Evolutionary conservation across 2,113 vertebrate genomes (phyloP).

Genomic region (Anoplopoma fimbria): DNA sequence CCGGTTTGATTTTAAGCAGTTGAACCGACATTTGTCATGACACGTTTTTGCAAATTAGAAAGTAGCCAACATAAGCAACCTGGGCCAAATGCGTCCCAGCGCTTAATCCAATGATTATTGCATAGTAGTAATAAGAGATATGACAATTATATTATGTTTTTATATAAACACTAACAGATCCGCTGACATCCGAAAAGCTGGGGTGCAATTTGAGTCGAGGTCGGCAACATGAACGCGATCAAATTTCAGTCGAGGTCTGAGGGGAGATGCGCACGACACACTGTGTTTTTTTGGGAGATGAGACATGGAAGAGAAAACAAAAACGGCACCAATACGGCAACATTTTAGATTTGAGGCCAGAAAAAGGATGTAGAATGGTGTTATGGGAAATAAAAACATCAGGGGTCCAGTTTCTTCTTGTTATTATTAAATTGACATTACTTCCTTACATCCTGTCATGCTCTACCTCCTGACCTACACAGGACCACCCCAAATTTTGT

Average conservation of each 20-base stretch:
- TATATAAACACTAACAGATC: not conserved
- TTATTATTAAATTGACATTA: not conserved
- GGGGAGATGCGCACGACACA: too few relatives aligned
- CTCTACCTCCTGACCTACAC: slow-evolving; percentile 20
- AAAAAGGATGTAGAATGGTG: too few relatives aligned
- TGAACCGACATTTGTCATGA: not conserved
- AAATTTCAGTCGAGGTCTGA: too few relatives aligned
- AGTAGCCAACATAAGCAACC: not conserved
- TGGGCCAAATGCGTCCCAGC: not conserved
- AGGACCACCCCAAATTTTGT: slow-evolving; percentile 44
- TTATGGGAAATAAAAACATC: too few relatives aligned
- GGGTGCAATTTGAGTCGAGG: too few relatives aligned
- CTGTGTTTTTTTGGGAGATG: too few relatives aligned
- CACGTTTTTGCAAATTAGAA: not conserved
- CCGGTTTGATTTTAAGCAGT: not conserved
- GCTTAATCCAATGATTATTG: not conserved
- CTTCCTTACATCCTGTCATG: not conserved
- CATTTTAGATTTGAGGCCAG: too few relatives aligned
- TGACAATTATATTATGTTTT: not conserved
- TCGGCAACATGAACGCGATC: too few relatives aligned
- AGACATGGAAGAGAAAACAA: too few relatives aligned
- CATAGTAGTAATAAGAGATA: not conserved
- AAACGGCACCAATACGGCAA: too few relatives aligned
- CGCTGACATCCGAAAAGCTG: too few relatives aligned
- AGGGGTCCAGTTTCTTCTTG: too few relatives aligned